These are phyloP conservation scores for Chromis chromis DNA, from an alignment of 2,797 vertebrate genomes.

Conservation along the genomic window DNA sequence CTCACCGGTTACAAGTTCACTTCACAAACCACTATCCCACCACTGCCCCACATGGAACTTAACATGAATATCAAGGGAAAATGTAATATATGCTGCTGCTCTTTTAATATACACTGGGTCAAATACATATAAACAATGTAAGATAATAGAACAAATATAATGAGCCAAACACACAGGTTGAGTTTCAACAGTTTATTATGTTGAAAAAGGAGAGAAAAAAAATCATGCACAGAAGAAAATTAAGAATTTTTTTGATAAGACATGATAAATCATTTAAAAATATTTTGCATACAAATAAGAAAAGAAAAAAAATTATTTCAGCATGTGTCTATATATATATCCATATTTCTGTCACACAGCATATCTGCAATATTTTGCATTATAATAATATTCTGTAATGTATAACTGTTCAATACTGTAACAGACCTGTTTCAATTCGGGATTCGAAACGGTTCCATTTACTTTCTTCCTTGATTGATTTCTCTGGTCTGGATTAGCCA, in stretches of 20 bases:
- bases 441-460: slow-evolving; percentile 45
- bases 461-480: slow-evolving; percentile 26
- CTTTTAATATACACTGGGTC: background rate
- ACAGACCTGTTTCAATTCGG: slow-evolving; percentile 62
- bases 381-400: slow-evolving; percentile 78
- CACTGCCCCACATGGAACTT: no score
- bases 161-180: slow-evolving; percentile 22
- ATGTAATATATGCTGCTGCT: background rate
- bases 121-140: background rate
- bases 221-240: slow-evolving; percentile 80
- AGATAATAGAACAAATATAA: background rate
- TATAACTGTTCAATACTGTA: slow-evolving; percentile 85
- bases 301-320: slow-evolving; percentile 72
- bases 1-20: no score
- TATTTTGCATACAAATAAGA: slow-evolving; percentile 78
- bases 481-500: slow-evolving; percentile 32
- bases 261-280: slow-evolving; percentile 81
- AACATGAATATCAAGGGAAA: background rate
- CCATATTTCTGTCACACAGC: slow-evolving; percentile 61
- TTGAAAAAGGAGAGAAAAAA: slow-evolving; percentile 78
- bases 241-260: slow-evolving; percentile 70
- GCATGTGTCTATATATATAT: slow-evolving; percentile 63
- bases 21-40: no score
- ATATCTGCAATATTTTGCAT: slow-evolving; percentile 73
- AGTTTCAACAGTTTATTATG: slow-evolving; percentile 83